Conservation (phyloP, 2,888 invertebrate species). For the Odontocolon sp. region DNA sequence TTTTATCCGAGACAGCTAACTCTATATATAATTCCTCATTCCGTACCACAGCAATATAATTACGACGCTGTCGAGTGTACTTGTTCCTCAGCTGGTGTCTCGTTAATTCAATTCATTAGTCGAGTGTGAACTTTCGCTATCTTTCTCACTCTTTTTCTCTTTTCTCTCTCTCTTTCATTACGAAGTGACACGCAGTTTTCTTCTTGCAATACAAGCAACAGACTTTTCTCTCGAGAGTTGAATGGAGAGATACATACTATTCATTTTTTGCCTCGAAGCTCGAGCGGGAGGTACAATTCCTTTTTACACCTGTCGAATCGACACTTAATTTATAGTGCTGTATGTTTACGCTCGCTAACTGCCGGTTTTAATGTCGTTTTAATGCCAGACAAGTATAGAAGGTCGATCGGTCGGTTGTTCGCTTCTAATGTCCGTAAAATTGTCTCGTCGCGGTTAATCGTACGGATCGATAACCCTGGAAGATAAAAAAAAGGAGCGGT, state of each 20-base stretch:
- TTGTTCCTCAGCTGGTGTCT: conserved; percentile 18
- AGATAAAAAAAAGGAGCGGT: not conserved
- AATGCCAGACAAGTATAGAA: too few species aligned
- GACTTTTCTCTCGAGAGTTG: not conserved
- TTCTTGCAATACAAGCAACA: not conserved
- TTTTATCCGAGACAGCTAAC: conserved; percentile 12
- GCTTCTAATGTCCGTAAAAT: not conserved
- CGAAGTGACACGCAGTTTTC: not conserved
- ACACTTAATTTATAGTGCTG: not conserved
- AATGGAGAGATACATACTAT: not conserved
- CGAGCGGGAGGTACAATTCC: not conserved
- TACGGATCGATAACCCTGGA: not conserved
- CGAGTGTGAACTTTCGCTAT: conserved; percentile 51
- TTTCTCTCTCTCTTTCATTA: not conserved
- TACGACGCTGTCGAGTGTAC: conserved; percentile 10
- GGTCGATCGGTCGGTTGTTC: too few species aligned
- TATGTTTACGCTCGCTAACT: not conserved
- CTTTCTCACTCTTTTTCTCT: conserved; percentile 26
- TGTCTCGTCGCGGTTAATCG: not conserved
- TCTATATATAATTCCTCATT: not conserved
- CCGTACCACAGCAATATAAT: not conserved
- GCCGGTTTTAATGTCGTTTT: not conserved
- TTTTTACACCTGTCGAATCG: not conserved
- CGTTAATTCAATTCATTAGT: conserved; percentile 56
- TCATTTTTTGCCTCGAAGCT: not conserved